Evolutionary conservation across 2,113 vertebrate genomes (phyloP), one percentile per base, ranked within the genome.

Genomic region (Ochotona princeps): DNA sequence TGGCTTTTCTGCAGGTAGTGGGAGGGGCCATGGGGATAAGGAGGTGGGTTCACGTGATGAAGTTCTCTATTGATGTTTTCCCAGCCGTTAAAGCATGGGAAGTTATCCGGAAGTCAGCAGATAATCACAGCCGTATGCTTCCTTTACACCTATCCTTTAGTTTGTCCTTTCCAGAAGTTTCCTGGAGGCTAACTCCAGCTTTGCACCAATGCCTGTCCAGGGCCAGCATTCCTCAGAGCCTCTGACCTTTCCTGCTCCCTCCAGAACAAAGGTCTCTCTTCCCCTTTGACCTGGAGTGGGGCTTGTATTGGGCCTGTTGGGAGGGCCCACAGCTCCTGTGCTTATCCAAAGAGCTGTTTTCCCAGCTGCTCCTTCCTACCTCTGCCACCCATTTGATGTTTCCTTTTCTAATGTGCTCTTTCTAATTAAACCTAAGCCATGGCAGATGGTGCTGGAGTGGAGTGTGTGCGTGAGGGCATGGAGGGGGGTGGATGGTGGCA

Each of bases 391-490:
- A 20, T 63, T 65, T 70, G 44, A 72, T 15, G 8, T 5, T 67
- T 80, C 57, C 72, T 72, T 83, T 74, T 89, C 44, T 49, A 90
- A 60, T 20, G 78, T 21, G 69, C 35, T 14, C 78, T 93, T 94
- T 91, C 93, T 94, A 91, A 49, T 85, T 89, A 91, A 94, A 73
- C 87, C 79, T 47, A 32, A 70, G 47, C 82, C 74, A 30, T 72
- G 93, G 38, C 91, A 96, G 95, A 95, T 88, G 96, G 89, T 81
- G 10, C 13, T n/a, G 35, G 8, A n/a, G n/a, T n/a, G n/a, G n/a
- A n/a, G n/a, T 44, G 38, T 44, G 38, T 6, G 6, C 6, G 38
- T 44, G 38, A 44, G 38, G 38, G 38, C 6, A 44, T 6, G 38
- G 38, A 6, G 38, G 38, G 38, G 76, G 87, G 54, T 83, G 78